phyloP scores from a whole-genome alignment of 1,140 invertebrate species.

The Bombyx mandarina region DNA sequence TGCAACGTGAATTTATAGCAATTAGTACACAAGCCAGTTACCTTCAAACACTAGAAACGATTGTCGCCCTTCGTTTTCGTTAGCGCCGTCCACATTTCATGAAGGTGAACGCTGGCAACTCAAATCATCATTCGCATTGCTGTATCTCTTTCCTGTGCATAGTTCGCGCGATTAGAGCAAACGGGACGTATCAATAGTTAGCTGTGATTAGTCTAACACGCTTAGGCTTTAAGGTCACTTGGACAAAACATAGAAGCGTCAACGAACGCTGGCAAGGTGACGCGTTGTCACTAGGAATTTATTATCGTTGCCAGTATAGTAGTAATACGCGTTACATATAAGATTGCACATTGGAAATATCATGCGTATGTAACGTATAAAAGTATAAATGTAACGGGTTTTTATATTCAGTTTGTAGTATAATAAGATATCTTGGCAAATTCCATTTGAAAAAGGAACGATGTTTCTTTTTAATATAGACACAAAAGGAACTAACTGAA shows the following conservation, averaged over 20 bases:
- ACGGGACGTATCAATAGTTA: conserved; percentile 38
- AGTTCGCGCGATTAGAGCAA: conserved; percentile 31
- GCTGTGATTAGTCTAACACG: conserved; percentile 57
- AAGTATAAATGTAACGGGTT: conserved; percentile 41
- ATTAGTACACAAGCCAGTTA: conserved; percentile 49
- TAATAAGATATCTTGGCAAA: no score
- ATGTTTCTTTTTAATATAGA: no score
- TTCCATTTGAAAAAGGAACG: no score
- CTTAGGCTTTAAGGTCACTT: conserved; percentile 58
- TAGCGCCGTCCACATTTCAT: conserved; percentile 59
- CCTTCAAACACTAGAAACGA: conserved; percentile 56
- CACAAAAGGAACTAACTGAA: no score
- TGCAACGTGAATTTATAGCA: conserved; percentile 34
- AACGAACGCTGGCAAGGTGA: conserved; percentile 67
- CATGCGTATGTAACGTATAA: conserved; percentile 24
- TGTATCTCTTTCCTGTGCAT: conserved; percentile 35
- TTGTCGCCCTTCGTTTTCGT: conserved; percentile 66
- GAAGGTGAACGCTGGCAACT: conserved; percentile 56
- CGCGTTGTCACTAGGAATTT: conserved; percentile 62
- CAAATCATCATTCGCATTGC: conserved; percentile 35
- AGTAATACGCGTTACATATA: conserved; percentile 34
- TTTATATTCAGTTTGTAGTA: conserved; percentile 1
- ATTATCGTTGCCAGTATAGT: conserved; percentile 47
- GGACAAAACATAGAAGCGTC: conserved; percentile 66
- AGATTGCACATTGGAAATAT: conserved; percentile 41